Evolutionary conservation across 2,888 invertebrate genomes (phyloP), one percentile per base, ranked within the genome.

Genomic region (Apotomis capreana): DNA sequence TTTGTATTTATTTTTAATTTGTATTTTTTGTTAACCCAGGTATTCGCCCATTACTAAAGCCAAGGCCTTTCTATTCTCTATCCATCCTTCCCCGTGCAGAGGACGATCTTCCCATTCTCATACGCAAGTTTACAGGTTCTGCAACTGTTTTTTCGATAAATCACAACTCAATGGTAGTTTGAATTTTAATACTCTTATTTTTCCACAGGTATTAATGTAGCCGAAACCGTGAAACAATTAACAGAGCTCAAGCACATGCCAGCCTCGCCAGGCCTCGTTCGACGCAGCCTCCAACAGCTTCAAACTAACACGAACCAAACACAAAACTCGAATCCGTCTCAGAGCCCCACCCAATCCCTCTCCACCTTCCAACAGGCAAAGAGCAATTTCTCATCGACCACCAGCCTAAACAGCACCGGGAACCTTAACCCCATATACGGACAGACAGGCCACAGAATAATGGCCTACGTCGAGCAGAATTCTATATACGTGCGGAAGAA

Each of bases 171-270:
- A 13, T 36, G 40, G 10, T 44, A 52, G 40, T 5, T 54, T 54
- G 4, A 13, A 54, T 54, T 15, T n/a, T 65, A 36, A 65, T 10
- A 36, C 12, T 3, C 12, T 5, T 51, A 26, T 37, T 46, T 51
- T 40, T 37, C 57, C 26, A 8, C 78, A 79, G 91, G 93, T 64
- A 93, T 95, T 54, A 96, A 95, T 80, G 97, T 98, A 15, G 97
- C 97, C 0, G 97, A 97, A 87, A 97, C 97, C 0, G 97, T 97
- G 6, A 96, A 97, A 84, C 97, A 97, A 57, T 89, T 98, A 70
- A 97, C 97, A 0, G 97, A 97, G 83, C 89, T 97, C 75, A 96
- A 97, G 80, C 97, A 97, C 89, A 97, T 96, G 80, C 97, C 97
- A 0, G 97, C 97, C 3, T 97, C 97, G 77, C 97, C 98, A 4